Evolutionary conservation across 2,113 vertebrate species (phyloP).

Genomic region (Poeciliopsis prolifica): DNA sequence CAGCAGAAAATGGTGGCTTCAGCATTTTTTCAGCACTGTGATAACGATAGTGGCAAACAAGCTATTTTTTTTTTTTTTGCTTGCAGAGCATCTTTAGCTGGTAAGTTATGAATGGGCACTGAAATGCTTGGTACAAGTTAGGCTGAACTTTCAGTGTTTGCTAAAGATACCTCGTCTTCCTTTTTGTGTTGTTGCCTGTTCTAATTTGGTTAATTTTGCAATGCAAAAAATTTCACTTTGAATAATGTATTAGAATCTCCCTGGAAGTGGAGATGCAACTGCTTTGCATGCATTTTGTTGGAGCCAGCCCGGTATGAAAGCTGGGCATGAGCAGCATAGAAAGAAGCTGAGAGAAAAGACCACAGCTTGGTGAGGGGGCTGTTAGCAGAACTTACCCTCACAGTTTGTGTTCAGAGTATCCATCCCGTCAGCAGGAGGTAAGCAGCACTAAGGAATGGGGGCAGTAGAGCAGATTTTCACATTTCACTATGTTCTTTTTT

Average conservation of each 20-base stretch:
- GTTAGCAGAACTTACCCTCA: conserved; percentile 58
- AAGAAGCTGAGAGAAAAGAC: conserved; percentile 63
- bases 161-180: background rate
- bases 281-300: conserved; percentile 63
- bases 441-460: conserved; percentile 28
- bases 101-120: conserved; percentile 75
- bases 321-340: conserved; percentile 65
- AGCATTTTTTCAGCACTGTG: conserved; percentile 33
- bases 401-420: conserved; percentile 46
- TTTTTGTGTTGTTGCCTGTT: conserved; percentile 8
- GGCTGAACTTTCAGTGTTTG: background rate
- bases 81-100: conserved; percentile 63
- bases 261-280: conserved; percentile 29
- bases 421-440: conserved; percentile 35
- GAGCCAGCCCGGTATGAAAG: conserved; percentile 46
- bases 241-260: conserved; percentile 13
- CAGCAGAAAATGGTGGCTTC: conserved; percentile 54
- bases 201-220: conserved; percentile 59
- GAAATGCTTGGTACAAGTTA: conserved; percentile 45
- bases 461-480: conserved; percentile 19
- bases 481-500: background rate
- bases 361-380: conserved; percentile 52
- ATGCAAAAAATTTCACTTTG: conserved; percentile 53
- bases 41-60: conserved; percentile 22
- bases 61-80: background rate